Conservation (phyloP, 2,113 vertebrate species). For the Cyphomyrus plagiostoma region DNA sequence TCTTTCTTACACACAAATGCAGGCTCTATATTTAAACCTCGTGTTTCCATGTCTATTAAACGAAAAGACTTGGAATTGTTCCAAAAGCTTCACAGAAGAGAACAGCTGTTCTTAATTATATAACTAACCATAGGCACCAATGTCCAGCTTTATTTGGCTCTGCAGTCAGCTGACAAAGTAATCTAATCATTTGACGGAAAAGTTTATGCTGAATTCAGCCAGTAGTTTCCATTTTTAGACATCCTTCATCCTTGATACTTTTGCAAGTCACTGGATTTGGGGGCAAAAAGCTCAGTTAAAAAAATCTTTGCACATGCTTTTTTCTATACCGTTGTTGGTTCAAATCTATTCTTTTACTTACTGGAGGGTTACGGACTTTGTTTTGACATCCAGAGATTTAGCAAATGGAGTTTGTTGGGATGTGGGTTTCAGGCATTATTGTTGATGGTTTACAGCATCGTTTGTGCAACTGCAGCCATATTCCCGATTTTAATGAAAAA, state of each 20-base stretch:
- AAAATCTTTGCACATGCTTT: background rate
- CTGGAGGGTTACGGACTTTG: background rate
- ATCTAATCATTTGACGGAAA: constrained; percentile 42
- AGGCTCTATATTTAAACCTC: background rate
- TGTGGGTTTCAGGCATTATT: background rate
- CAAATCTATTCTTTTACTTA: background rate
- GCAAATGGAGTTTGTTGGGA: background rate
- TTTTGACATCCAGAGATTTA: background rate
- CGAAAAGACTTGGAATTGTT: constrained; percentile 33
- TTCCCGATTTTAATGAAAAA: constrained; percentile 20
- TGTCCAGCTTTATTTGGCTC: constrained; percentile 47
- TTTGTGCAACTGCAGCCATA: background rate
- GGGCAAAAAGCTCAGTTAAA: background rate
- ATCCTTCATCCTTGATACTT: constrained; percentile 26
- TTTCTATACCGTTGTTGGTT: background rate
- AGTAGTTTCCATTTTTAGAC: constrained; percentile 49
- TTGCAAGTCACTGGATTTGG: background rate
- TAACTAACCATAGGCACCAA: constrained; percentile 48
- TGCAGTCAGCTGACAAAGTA: constrained; percentile 45
- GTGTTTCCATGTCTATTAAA: constrained; percentile 37
- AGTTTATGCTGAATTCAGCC: constrained; percentile 25
- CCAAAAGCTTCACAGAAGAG: constrained; percentile 39
- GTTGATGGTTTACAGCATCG: background rate
- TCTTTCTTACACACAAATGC: background rate
- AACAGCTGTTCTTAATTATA: constrained; percentile 62